Percentiles rank a stretch among this genome's conserved stretches.
Evolutionary conservation across 2,888 invertebrate species (phyloP).

Genomic region (Ormia ochracea): DNA sequence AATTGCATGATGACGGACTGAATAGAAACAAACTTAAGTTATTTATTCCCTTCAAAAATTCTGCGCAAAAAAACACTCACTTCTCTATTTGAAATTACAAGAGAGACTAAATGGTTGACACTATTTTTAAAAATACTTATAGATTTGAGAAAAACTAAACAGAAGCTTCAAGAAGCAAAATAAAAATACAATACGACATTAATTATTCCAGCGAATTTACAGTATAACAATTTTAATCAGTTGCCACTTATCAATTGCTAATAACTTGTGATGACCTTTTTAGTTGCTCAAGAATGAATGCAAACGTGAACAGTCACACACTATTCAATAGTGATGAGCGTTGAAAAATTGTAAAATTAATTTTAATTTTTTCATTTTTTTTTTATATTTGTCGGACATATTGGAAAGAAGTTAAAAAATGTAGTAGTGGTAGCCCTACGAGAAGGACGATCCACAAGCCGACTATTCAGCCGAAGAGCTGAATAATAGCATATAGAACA

Average conservation of each 20-base stretch:
- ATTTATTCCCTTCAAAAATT: background rate
- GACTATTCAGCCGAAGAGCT: too few species aligned
- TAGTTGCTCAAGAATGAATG: background rate
- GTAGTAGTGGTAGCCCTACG: too few species aligned
- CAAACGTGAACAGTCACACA: background rate
- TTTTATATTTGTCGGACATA: too few species aligned
- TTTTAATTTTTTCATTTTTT: too few species aligned
- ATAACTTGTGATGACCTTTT: slow-evolving; percentile 17
- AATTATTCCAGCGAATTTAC: background rate
- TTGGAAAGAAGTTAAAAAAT: too few species aligned
- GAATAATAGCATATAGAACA: too few species aligned
- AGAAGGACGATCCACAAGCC: too few species aligned
- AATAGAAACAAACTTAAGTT: too few species aligned
- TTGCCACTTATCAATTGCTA: background rate
- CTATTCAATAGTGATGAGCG: too few species aligned
- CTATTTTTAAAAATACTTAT: slow-evolving; percentile 17
- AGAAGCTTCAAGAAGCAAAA: background rate
- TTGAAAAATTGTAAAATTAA: too few species aligned
- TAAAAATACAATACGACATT: background rate
- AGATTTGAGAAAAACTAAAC: background rate
- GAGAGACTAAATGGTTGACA: slow-evolving; percentile 28
- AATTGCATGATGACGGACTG: slow-evolving; percentile 70
- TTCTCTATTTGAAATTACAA: slow-evolving; percentile 1
- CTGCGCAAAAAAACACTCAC: slow-evolving; percentile 20
- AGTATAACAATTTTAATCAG: too few species aligned